Percentiles rank a stretch among this genome's conserved stretches.
phyloP scores from a whole-genome alignment of 2,113 vertebrate species.

The Ancistrus triradiatus region DNA sequence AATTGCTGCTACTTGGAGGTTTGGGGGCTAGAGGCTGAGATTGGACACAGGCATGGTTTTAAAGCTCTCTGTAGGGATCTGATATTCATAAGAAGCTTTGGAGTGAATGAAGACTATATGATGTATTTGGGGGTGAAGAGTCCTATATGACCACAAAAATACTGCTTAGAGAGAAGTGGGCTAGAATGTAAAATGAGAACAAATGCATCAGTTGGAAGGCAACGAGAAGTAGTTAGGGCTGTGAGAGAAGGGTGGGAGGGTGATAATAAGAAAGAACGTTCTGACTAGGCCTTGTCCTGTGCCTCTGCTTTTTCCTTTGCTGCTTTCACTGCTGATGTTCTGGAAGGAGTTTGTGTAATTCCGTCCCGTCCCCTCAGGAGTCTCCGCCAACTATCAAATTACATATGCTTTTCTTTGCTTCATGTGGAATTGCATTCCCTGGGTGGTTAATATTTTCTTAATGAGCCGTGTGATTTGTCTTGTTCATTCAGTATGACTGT shows the following conservation, averaged over 20 bases:
- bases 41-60: too few species aligned
- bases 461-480: conserved; percentile 47
- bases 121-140: too few species aligned
- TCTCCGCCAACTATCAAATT: conserved; percentile 37
- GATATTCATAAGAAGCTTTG: too few species aligned
- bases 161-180: not conserved
- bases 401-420: conserved; percentile 28
- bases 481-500: conserved; percentile 26
- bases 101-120: too few species aligned
- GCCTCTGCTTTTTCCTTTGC: conserved; percentile 11
- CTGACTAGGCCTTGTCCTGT: not conserved
- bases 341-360: conserved; percentile 43
- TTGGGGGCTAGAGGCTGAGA: too few species aligned
- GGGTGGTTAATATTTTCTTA: conserved; percentile 47
- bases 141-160: not conserved
- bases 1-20: too few species aligned
- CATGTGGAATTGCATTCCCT: conserved; percentile 35
- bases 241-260: not conserved
- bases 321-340: conserved; percentile 38
- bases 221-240: not conserved
- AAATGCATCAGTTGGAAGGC: not conserved
- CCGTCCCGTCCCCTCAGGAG: conserved; percentile 28
- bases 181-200: not conserved
- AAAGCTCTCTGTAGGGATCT: too few species aligned
- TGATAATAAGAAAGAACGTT: not conserved